Conservation (phyloP, 64 coral and sea anemone species). For the Cladopsammia gracilis region DNA sequence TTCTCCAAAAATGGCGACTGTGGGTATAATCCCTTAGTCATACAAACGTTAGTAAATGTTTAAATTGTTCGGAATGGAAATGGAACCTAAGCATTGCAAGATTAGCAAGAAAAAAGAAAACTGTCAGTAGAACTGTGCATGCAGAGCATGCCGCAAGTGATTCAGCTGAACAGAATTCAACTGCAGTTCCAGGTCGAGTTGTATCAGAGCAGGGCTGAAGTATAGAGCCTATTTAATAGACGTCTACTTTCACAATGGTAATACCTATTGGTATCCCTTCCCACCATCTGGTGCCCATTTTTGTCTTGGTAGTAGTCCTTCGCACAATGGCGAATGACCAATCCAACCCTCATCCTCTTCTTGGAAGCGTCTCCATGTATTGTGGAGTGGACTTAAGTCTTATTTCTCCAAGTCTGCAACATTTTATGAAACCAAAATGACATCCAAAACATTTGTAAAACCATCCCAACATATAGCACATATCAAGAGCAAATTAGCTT, state of each 20-base stretch:
- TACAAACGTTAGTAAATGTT: background rate
- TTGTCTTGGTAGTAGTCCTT: constrained; percentile 39
- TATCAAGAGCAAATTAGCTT: too few relatives aligned
- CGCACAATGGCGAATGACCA: constrained; percentile 28
- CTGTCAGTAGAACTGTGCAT: constrained; percentile 15
- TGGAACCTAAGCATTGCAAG: too few relatives aligned
- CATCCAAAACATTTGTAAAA: too few relatives aligned
- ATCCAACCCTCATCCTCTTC: too few relatives aligned
- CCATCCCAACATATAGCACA: too few relatives aligned
- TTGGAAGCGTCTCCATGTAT: too few relatives aligned
- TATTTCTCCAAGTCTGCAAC: too few relatives aligned
- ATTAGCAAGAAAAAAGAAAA: too few relatives aligned
- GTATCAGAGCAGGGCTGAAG: background rate
- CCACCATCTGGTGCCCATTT: constrained; percentile 11
- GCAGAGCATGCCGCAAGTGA: constrained; percentile 2
- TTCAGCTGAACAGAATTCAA: constrained; percentile 8
- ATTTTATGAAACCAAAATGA: too few relatives aligned
- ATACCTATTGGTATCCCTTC: constrained; percentile 32
- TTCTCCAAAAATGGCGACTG: background rate
- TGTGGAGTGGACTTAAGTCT: too few relatives aligned
- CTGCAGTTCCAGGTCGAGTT: background rate
- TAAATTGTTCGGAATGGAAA: background rate
- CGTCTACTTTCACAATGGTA: constrained; percentile 41
- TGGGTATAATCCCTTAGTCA: too few relatives aligned
- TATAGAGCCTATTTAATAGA: constrained; percentile 13